A percentile compares a stretch with the other conserved stretches of the same genome.
Conservation (phyloP, 2,113 vertebrate species). For the Chaenogobius annularis region DNA sequence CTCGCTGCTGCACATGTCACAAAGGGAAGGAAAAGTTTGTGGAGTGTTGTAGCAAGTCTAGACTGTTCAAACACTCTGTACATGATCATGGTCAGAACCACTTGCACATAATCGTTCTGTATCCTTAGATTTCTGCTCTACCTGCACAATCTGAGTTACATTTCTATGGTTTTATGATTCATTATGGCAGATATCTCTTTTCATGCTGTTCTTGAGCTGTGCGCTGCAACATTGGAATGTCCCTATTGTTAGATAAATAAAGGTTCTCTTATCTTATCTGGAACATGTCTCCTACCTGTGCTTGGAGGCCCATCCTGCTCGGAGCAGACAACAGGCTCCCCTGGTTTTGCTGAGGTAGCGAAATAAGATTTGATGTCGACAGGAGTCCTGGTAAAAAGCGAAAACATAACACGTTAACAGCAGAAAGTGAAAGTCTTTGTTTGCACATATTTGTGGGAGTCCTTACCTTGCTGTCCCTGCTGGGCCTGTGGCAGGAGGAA, state of each 20-base stretch:
- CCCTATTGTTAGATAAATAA: too few relatives aligned
- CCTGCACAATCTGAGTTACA: too few relatives aligned
- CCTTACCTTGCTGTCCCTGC: slow-evolving; percentile 90
- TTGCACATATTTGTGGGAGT: not conserved
- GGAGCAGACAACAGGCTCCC: slow-evolving; percentile 85
- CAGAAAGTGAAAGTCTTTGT: not conserved
- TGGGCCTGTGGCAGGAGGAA: slow-evolving; percentile 89
- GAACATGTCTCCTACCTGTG: slow-evolving; percentile 77
- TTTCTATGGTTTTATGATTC: too few relatives aligned
- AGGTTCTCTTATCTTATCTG: too few relatives aligned
- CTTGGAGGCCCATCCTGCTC: slow-evolving; percentile 82
- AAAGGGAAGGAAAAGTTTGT: slow-evolving; percentile 28
- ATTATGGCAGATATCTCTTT: too few relatives aligned
- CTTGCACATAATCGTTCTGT: too few relatives aligned
- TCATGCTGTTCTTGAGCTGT: too few relatives aligned
- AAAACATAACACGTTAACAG: not conserved
- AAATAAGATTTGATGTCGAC: slow-evolving; percentile 89
- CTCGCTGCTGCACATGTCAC: slow-evolving; percentile 66
- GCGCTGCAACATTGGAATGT: too few relatives aligned
- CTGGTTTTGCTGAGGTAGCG: slow-evolving; percentile 96
- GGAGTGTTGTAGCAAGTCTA: not conserved
- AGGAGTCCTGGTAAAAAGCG: slow-evolving; percentile 80
- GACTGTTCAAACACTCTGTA: not conserved
- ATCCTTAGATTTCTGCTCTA: too few relatives aligned
- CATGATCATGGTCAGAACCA: too few relatives aligned